Base-by-base conservation (phyloP, 2,888 invertebrate genomes). In the Phengaris arion region DNA sequence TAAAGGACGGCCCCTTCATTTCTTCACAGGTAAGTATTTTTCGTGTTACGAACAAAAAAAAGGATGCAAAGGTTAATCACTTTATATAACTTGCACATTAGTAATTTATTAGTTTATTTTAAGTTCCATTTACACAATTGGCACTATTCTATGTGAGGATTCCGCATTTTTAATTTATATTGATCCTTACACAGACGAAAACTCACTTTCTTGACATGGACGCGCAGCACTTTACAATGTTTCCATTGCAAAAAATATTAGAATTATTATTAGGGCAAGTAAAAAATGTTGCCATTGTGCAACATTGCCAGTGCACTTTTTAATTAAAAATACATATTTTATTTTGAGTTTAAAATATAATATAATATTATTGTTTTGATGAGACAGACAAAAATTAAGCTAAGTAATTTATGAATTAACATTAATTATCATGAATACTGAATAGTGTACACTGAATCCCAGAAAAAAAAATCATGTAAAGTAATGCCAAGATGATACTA, bases 1-100 rank as follows among this genome's bases (percentile, higher is more conserved):
- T 91, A 92, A 89, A 91, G 90, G 86, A 89, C 88, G 85, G 85
- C 85, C 85, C 86, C 87, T 85, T 89, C 91, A 91, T 91, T 91
- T 90, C 87, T 83, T 86, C 84, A 83, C 82, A 85, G 84, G 85
- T 83, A 87, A 88, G 86, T 87, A 87, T 86, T 86, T 81, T 81
- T 78, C 76, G 77, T 79, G 79, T 79, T 78, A 77, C 74, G 76
- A 77, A 77, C 72, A 70, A 76, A 76, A 76, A 77, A 55, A 69
- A 77, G 52, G 72, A 74, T 74, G 73, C 74, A 46, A 52, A 74
- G 74, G 72, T 57, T 15, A 68, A 59, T 75, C 68, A 68, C 75
- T 54, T 12, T 52, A 59, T 76, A 77, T 74, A 73, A 77, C 74
- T 77, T 79, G 81, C 79, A 77, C 22, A 55, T 78, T 78, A 76